phyloP scores from a whole-genome alignment of 2,797 vertebrate genomes.

The Hypotaenidia philippensis region DNA sequence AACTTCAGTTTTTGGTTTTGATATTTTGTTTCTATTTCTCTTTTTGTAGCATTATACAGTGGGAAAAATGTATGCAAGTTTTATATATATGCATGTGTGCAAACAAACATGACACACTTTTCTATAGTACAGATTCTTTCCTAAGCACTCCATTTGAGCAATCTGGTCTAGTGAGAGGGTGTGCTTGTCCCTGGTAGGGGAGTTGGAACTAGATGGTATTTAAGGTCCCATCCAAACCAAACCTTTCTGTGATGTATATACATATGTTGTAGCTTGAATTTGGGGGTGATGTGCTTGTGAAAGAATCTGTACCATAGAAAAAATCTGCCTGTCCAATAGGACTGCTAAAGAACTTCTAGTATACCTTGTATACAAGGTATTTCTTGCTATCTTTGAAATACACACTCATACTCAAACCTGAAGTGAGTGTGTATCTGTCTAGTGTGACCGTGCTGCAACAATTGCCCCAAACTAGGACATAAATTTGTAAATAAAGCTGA shows the following conservation, averaged over 20 bases:
- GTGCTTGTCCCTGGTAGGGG: no score
- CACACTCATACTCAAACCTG: neutral
- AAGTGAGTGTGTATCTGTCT: neutral
- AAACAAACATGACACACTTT: no score
- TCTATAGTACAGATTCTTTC: no score
- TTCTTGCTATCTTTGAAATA: neutral
- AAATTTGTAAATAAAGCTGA: neutral
- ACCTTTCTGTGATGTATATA: neutral
- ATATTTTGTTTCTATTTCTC: neutral
- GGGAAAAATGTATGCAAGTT: neutral
- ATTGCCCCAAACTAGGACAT: neutral
- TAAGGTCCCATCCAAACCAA: no score
- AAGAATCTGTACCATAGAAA: neutral
- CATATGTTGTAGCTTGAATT: neutral
- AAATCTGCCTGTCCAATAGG: neutral
- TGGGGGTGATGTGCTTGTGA: neutral
- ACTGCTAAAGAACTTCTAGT: neutral
- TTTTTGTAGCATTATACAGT: neutral
- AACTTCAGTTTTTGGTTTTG: neutral
- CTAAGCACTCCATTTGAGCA: no score
- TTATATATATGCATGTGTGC: neutral
- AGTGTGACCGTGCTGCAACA: neutral
- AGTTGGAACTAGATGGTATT: no score
- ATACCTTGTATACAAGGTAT: neutral
- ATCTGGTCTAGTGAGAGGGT: no score